Evolutionary conservation across 2,888 invertebrate species (phyloP), one percentile per base, ranked within the genome.

Genomic region (Halictus ligatus): DNA sequence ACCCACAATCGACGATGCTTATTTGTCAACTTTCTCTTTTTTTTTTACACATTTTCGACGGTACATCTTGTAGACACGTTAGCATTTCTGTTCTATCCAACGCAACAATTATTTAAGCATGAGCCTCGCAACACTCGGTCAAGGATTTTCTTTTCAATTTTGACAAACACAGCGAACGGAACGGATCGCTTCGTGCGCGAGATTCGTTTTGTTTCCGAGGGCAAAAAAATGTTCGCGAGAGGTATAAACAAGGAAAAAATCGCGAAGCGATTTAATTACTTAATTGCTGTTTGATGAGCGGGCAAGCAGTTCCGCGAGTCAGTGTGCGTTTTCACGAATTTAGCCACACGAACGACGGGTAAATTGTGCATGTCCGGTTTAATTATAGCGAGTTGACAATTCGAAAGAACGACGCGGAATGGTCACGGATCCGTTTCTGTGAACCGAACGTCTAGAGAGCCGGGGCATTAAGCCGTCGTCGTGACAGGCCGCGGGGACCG

Each of bases 351-450:
- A 69, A 69, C 21, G 69, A 35, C 21, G 35, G 40, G 69, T 40
- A 69, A 69, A 40, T 69, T 69, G 69, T 40, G 35, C 40, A 69
- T 40, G 69, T 69, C 69, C 69, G 40, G 40, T 69, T 40, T 40
- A 69, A 69, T 69, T 40, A 69, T 40, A 10, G 69, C 69, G 21
- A 40, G 40, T 40, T 18, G 69, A 35, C 69, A 21, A 35, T 69
- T 69, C 35, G 5, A 5, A 69, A 35, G 69, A 69, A 40, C 69
- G 64, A 64, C 64, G 64, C 64, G 64, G 64, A 64, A 69, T 69
- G 40, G 40, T 69, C 35, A 69, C 69, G 69, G 69, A 43, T 46
- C 43, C 43, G 40, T 71, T 46, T n/a, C 71, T 13, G n/a, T 6
- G 40, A n/a, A 43, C 71, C 12, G 25, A 46, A 71, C 40, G 43